Evolutionary conservation across 2,797 vertebrate genomes (phyloP).

Genomic region (Cossypha niveicapilla): DNA sequence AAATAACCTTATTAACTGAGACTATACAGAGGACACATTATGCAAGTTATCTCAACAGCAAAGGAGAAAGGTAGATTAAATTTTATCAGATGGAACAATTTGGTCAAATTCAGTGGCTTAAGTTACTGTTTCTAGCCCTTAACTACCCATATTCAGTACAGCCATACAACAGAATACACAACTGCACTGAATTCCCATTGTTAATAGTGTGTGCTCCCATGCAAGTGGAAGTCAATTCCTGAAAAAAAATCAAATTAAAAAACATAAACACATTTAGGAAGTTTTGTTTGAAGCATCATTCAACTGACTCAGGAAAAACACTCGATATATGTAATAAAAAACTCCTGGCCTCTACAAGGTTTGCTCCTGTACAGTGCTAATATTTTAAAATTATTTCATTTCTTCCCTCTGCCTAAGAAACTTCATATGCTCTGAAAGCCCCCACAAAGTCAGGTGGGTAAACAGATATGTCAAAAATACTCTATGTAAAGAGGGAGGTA

Average conservation of each 20-base stretch:
- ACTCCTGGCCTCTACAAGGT: background rate
- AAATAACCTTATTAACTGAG: conserved; percentile 73
- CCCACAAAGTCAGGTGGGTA: conserved; percentile 44
- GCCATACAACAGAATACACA: conserved; percentile 8
- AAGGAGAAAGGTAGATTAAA: conserved; percentile 64
- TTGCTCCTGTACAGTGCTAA: background rate
- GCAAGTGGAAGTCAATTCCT: conserved; percentile 26
- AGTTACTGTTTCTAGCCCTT: conserved; percentile 72
- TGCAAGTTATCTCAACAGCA: conserved; percentile 69
- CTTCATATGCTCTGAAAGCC: conserved; percentile 61
- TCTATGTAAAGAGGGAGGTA: conserved; percentile 68
- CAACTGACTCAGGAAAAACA: background rate
- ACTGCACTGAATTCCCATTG: conserved; percentile 47
- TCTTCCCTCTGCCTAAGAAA: conserved; percentile 71
- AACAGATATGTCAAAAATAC: conserved; percentile 67
- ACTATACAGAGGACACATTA: conserved; percentile 71
- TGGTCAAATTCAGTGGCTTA: conserved; percentile 67
- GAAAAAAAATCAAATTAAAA: background rate
- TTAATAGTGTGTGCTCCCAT: background rate
- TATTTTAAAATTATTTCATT: conserved; percentile 48
- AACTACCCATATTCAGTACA: conserved; percentile 63
- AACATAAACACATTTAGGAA: background rate
- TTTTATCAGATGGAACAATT: conserved; percentile 48
- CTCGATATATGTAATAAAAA: background rate
- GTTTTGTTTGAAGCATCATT: conserved; percentile 33